Conservation (phyloP, 2,113 vertebrate species). For the Psilopsiagon aymara region DNA sequence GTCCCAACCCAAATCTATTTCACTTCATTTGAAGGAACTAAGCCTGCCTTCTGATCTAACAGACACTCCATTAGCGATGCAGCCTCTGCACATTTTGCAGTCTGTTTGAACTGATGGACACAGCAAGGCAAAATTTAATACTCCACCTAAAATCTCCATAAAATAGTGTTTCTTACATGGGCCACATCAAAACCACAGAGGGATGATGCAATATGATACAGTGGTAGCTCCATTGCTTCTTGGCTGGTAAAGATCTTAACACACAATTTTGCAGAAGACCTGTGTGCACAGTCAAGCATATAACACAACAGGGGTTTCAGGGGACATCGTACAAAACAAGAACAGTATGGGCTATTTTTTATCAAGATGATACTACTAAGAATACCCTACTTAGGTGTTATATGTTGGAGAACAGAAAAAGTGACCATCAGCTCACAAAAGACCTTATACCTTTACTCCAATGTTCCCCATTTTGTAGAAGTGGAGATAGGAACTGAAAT, state of each 20-base stretch:
- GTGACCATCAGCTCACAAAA: background rate
- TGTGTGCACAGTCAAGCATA: background rate
- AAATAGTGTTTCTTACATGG: background rate
- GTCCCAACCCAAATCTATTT: constrained; percentile 48
- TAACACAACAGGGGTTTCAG: background rate
- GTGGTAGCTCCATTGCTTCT: background rate
- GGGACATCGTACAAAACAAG: background rate
- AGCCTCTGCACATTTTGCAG: constrained; percentile 2
- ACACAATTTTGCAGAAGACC: background rate
- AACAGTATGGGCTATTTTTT: background rate
- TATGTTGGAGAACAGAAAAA: background rate
- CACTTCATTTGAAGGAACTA: constrained; percentile 45
- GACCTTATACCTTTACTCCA: background rate
- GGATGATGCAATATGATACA: background rate
- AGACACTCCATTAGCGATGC: constrained; percentile 20
- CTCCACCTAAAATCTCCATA: background rate
- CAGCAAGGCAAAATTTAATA: background rate
- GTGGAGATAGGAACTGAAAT: background rate
- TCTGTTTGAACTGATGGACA: constrained; percentile 38
- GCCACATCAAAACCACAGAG: background rate
- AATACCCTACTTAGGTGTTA: background rate
- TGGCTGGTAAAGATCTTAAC: background rate
- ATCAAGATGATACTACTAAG: background rate
- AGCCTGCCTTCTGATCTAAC: constrained; percentile 39
- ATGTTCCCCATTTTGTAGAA: background rate